Evolutionary conservation across 2,113 vertebrate species (phyloP).

Genomic region (Riparia riparia): DNA sequence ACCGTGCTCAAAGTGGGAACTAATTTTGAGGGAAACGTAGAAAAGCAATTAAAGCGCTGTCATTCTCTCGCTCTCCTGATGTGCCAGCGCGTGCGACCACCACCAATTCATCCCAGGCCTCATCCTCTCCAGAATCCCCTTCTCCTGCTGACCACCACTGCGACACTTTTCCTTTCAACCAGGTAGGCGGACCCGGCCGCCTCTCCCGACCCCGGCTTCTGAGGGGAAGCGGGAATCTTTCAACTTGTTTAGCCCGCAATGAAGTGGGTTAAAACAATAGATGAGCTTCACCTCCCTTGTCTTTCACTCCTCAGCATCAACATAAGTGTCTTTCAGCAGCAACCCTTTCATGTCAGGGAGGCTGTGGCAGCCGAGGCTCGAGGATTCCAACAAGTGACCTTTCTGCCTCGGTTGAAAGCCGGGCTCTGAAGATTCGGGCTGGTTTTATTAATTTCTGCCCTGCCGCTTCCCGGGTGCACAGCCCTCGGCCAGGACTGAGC

Average conservation of each 20-base stretch:
- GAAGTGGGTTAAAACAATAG: slow-evolving; percentile 75
- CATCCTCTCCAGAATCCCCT: neutral
- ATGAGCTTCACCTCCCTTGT: slow-evolving; percentile 69
- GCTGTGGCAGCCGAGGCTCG: slow-evolving; percentile 38
- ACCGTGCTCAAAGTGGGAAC: accelerated
- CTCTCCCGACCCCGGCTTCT: slow-evolving; percentile 42
- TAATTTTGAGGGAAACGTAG: accelerated
- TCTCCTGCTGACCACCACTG: slow-evolving; percentile 47
- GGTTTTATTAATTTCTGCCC: slow-evolving; percentile 72
- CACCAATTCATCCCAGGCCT: neutral
- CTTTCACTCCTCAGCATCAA: slow-evolving; percentile 67
- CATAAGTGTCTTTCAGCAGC: slow-evolving; percentile 61
- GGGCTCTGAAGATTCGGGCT: slow-evolving; percentile 42
- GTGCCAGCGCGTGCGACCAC: neutral
- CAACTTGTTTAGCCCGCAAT: slow-evolving; percentile 70
- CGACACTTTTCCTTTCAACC: slow-evolving; percentile 41
- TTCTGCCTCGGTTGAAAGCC: slow-evolving; percentile 52
- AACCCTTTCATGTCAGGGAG: slow-evolving; percentile 63
- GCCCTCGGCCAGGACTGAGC: neutral
- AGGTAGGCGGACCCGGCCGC: slow-evolving; percentile 35
- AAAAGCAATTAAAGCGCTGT: neutral
- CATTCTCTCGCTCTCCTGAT: neutral
- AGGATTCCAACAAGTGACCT: slow-evolving; percentile 66
- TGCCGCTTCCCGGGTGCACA: slow-evolving; percentile 20
- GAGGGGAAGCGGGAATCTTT: slow-evolving; percentile 58